Percentiles rank a stretch among this genome's conserved stretches.
These are phyloP conservation scores for Temnothorax ravouxi DNA, from an alignment of 2,888 invertebrate genomes.

Conservation along the genomic window DNA sequence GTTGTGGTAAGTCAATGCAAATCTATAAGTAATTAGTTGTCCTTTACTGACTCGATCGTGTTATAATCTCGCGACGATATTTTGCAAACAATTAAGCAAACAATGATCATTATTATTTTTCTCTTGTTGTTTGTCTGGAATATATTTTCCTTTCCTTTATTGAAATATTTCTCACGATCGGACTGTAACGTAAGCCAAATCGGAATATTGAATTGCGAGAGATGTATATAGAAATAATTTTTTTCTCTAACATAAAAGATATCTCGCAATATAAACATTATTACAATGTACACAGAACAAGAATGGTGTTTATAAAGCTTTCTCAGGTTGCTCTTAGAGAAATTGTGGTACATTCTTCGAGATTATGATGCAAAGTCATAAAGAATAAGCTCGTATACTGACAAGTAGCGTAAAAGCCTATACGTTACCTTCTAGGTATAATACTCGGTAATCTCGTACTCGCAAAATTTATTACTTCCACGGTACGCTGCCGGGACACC, in stretches of 20 bases:
- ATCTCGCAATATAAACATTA: constrained; percentile 28
- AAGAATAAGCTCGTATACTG: constrained; percentile 39
- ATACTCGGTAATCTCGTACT: constrained; percentile 57
- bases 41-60: not conserved
- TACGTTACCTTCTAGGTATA: constrained; percentile 66
- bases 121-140: not conserved
- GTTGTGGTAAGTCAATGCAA: constrained; percentile 52
- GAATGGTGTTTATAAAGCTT: constrained; percentile 22
- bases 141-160: not conserved
- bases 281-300: not conserved
- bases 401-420: constrained; percentile 51
- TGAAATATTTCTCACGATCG: constrained; percentile 34
- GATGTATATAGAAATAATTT: not conserved
- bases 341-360: constrained; percentile 29
- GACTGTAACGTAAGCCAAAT: not conserved
- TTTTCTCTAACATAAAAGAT: constrained; percentile 3
- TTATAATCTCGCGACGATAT: not conserved
- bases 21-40: constrained; percentile 6
- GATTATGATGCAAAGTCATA: constrained; percentile 50
- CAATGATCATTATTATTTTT: not conserved
- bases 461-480: constrained; percentile 61
- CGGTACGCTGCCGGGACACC: constrained; percentile 52
- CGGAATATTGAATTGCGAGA: constrained; percentile 20
- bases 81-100: not conserved
- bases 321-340: constrained; percentile 11